Base-by-base conservation (phyloP, 2,888 invertebrate species). In the Agonum fuliginosum region DNA sequence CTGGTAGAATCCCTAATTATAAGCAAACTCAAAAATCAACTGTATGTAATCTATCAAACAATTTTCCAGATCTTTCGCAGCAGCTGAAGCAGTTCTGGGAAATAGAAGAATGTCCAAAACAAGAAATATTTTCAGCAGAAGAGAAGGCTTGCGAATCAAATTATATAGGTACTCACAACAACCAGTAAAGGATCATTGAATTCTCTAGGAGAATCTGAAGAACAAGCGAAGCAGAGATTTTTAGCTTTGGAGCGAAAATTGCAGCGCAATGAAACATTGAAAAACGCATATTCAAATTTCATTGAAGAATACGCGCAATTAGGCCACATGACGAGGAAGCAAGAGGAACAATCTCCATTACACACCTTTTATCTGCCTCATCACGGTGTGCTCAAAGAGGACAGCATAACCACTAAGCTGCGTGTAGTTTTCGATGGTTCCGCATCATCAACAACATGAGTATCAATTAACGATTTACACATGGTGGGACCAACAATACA, bases 401-500 rank as follows among this genome's bases (percentile, higher is more conserved):
- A 43, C n/a, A 54, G 72, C n/a, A 12, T 14, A 20, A 54, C 54
- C n/a, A 72, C 72, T 10, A 41, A 41, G 3, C 30, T 72, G 6
- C 17, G 51, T 10, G 22, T 48, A 6, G n/a, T n/a, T n/a, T n/a
- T n/a, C n/a, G n/a, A n/a, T n/a, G n/a, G n/a, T n/a, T n/a, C n/a
- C n/a, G n/a, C 12, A 2, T 48, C 48, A 37, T 14, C 54, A 10
- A 72, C 22, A 8, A 19, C 72, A 37, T 6, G 5, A 1, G 14
- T 54, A n/a, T 72, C 72, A 34, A 19, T 72, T n/a, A n/a, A n/a
- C n/a, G 27, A 72, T 14, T 10, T 54, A 17, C 46, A 79, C 0
- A 34, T 34, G 30, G 22, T 48, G 3, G 76, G 78, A 6, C 72
- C 78, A 3, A 79, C 48, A 20, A 27, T 79, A 5, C 76, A 72